Percentiles rank a stretch among this genome's conserved stretches.
phyloP scores from a whole-genome alignment of 2,888 invertebrate species.

The Sepioteuthis lessoniana region DNA sequence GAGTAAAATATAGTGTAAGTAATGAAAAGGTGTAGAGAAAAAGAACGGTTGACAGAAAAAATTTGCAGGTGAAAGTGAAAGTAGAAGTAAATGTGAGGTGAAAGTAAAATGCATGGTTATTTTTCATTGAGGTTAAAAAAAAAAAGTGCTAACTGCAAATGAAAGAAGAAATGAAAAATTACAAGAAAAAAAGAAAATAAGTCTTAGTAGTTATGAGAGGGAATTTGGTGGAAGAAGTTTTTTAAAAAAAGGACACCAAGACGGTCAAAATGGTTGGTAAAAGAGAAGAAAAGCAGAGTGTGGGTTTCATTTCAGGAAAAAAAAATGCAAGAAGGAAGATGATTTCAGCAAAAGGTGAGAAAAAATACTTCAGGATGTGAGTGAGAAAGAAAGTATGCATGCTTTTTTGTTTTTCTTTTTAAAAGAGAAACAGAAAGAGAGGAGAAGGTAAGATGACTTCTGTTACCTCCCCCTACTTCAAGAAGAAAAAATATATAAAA shows the following conservation, averaged over 20 bases:
- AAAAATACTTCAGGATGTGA: not conserved
- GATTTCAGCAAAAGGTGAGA: not conserved
- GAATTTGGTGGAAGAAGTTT: not conserved
- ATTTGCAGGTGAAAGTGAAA: not conserved
- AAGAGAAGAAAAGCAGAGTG: not conserved
- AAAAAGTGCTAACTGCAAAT: not conserved
- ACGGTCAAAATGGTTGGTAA: not conserved
- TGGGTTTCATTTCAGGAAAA: not conserved
- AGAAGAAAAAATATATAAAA: not conserved
- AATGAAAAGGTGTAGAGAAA: not conserved
- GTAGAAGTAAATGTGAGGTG: not conserved
- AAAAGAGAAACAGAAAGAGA: not conserved
- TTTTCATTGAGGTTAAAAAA: not conserved
- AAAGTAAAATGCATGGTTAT: not conserved
- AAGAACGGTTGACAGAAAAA: not conserved
- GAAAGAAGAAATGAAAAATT: not conserved
- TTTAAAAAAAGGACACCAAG: not conserved
- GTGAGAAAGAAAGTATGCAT: not conserved
- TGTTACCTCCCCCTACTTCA: not conserved
- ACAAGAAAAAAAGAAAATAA: too few species aligned
- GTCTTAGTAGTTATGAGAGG: not conserved
- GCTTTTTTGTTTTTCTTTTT: not conserved
- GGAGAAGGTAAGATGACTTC: not conserved
- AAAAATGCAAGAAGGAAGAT: not conserved
- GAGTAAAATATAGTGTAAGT: too few species aligned